Evolutionary conservation across 2,888 invertebrate genomes (phyloP).

Genomic region (Chorisops tibialis): DNA sequence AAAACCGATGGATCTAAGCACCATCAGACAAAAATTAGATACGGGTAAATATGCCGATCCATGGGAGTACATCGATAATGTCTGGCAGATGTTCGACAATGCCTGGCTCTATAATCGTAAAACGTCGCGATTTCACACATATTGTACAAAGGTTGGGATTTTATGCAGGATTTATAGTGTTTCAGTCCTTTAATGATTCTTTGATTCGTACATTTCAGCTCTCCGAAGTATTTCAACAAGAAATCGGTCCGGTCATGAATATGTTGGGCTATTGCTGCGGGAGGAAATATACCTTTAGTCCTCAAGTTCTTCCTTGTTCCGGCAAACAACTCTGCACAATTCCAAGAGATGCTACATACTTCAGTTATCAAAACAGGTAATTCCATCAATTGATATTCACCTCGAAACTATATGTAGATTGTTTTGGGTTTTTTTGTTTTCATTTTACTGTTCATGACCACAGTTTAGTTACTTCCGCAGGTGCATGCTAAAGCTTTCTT

Average conservation of each 20-base stretch:
- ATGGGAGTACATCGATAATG: slow-evolving; percentile 99
- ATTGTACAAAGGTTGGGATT: slow-evolving; percentile 89
- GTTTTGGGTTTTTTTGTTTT: too few species aligned
- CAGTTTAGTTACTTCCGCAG: too few species aligned
- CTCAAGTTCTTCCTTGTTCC: slow-evolving; percentile 97
- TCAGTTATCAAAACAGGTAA: slow-evolving; percentile 96
- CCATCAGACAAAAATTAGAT: slow-evolving; percentile 89
- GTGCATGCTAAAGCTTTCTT: too few species aligned
- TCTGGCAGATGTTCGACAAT: slow-evolving; percentile 99
- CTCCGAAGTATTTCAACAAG: slow-evolving; percentile 95
- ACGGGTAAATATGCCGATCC: slow-evolving; percentile 94
- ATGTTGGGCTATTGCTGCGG: slow-evolving; percentile 98
- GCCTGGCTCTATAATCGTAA: slow-evolving; percentile 99
- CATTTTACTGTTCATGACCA: too few species aligned
- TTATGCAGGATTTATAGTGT: not conserved
- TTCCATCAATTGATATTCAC: too few species aligned
- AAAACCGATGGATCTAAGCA: slow-evolving; percentile 94
- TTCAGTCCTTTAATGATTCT: slow-evolving; percentile 7
- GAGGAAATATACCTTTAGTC: slow-evolving; percentile 96
- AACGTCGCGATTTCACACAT: slow-evolving; percentile 95
- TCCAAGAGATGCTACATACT: slow-evolving; percentile 96
- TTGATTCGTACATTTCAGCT: slow-evolving; percentile 59
- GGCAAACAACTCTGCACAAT: slow-evolving; percentile 98
- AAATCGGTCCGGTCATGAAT: slow-evolving; percentile 99
- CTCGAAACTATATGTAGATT: too few species aligned